Evolutionary conservation across 2,888 invertebrate species (phyloP).

Genomic region (Chaetoderma sp.): DNA sequence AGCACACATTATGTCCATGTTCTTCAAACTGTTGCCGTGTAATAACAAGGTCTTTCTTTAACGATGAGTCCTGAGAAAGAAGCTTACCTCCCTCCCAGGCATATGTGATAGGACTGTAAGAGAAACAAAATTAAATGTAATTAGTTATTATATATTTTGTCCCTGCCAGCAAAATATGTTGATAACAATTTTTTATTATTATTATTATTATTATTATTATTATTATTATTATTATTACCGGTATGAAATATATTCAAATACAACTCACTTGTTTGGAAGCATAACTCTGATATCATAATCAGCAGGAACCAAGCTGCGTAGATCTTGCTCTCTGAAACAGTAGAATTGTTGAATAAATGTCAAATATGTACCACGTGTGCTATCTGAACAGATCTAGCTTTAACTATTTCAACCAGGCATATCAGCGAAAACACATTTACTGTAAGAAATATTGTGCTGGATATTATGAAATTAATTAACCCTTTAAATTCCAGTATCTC

Average conservation of each 20-base stretch:
- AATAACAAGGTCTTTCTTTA: conserved; percentile 74
- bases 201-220: not conserved
- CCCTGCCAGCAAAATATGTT: not conserved
- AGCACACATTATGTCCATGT: conserved; percentile 75
- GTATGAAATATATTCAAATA: no score
- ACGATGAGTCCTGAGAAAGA: conserved; percentile 80
- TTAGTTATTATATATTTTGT: no score
- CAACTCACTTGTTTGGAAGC: conserved; percentile 77
- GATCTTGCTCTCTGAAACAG: conserved; percentile 74
- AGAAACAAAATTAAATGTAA: conserved; percentile 9
- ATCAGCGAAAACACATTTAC: no score
- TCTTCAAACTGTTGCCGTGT: conserved; percentile 91
- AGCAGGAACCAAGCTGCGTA: conserved; percentile 82
- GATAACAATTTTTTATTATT: not conserved
- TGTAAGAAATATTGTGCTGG: no score
- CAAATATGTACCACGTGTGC: no score
- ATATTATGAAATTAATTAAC: no score
- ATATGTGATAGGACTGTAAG: conserved; percentile 81
- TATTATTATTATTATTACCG: no score
- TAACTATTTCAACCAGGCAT: no score
- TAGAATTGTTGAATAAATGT: no score
- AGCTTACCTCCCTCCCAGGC: conserved; percentile 90
- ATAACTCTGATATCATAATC: conserved; percentile 82
- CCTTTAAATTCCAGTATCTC: no score
- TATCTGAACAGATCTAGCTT: no score